Conservation (phyloP, 2,888 invertebrate species). For the Ichneumoninae sp. region DNA sequence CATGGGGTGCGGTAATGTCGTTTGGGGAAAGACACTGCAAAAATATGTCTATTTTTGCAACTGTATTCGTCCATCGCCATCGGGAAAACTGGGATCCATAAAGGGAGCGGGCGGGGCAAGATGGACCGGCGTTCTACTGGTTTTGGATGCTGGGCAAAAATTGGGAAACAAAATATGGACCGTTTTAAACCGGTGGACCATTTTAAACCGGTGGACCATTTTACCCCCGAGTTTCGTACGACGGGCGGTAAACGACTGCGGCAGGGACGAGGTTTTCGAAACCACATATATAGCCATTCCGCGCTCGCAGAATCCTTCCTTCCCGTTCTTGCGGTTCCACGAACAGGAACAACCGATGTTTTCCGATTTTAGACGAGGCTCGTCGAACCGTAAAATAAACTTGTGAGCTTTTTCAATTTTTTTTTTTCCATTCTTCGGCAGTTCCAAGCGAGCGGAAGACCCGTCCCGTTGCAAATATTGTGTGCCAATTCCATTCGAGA, state of each 20-base stretch:
- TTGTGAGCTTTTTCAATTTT: background rate
- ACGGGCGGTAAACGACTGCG: background rate
- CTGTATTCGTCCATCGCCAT: background rate
- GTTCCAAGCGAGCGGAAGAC: background rate
- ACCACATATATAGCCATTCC: background rate
- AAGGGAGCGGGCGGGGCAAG: too few species aligned
- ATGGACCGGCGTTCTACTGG: background rate
- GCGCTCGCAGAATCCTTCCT: background rate
- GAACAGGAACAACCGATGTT: constrained; percentile 14
- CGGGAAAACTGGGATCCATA: background rate
- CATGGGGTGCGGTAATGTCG: background rate
- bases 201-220: background rate
- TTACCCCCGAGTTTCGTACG: background rate
- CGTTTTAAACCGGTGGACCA: too few species aligned
- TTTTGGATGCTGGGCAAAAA: background rate
- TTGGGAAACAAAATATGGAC: background rate
- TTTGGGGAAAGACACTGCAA: background rate
- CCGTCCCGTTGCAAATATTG: constrained; percentile 29
- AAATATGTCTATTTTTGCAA: background rate
- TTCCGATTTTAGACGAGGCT: background rate
- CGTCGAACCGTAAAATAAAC: constrained; percentile 25
- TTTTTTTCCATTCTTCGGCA: background rate
- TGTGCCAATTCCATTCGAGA: constrained; percentile 44
- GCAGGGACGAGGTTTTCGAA: background rate
- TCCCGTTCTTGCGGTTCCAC: constrained; percentile 8